Evolutionary conservation across 2,888 invertebrate genomes (phyloP), one percentile per base, ranked within the genome.

Genomic region (Macaria liturata): DNA sequence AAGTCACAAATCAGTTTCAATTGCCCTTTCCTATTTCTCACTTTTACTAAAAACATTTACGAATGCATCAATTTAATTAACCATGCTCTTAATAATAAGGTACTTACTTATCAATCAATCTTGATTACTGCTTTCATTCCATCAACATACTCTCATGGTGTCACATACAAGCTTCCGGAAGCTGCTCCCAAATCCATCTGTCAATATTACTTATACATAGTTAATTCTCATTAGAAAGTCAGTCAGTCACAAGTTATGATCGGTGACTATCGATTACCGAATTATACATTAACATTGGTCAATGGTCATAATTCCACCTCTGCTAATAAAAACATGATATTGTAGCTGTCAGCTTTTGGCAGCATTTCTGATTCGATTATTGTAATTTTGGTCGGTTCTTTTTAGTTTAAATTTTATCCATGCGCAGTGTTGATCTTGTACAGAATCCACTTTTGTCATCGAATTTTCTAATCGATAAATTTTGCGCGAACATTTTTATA

Each of bases 401-500:
- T 20, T 20, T 20, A 20, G 20, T 20, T 20, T 20, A 1, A 20
- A 20, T 20, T 20, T 20, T 20, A 20, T 20, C 20, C 20, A 20
- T 1, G 2, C 20, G 20, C 20, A 20, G 1, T 20, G 20, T 20
- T 20, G 20, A n/a, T 20, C 1, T 20, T 20, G 20, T 20, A 20
- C 2, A 61, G 64, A 62, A 61, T 46, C 50, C 60, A 45, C 54
- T 43, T 75, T 74, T 79, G 76, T 80, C 76, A 75, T 74, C 71
- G 62, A 65, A 71, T 74, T 84, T 84, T 83, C 77, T 77, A 82
- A 80, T 78, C 61, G 71, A 78, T 81, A 81, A 83, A 82, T 84
- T 70, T 61, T 59, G 62, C 37, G 9, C 43, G 42, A 70, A 66
- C 61, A 70, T 71, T 71, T 74, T 78, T 79, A 72, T 64, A 71